A percentile compares a stretch with the other conserved stretches of the same genome.
Evolutionary conservation across 2,797 vertebrate species (phyloP).

Genomic region (Ciconia nigra): DNA sequence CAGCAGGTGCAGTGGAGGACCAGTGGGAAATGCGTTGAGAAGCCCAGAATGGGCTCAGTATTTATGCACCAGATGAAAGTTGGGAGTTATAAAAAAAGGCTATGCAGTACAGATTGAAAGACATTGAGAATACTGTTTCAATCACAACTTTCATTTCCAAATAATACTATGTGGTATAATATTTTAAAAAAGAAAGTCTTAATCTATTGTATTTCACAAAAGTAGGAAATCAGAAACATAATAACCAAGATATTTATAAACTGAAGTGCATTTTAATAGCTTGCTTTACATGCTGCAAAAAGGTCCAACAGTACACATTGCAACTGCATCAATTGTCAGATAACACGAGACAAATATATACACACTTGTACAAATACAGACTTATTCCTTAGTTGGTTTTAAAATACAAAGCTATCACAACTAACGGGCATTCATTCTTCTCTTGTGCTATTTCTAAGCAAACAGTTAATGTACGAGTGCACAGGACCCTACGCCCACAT

Average conservation of each 20-base stretch:
- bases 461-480: not conserved
- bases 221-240: not conserved
- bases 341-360: not conserved
- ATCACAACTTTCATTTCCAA: not conserved
- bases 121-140: not conserved
- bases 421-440: not conserved
- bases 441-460: not conserved
- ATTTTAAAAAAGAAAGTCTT: not conserved
- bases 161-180: not conserved
- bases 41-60: not conserved
- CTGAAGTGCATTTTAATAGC: not conserved
- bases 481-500: not conserved
- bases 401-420: not conserved
- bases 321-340: not conserved
- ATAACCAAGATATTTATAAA: not conserved
- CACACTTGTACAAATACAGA: not conserved
- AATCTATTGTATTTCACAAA: not conserved
- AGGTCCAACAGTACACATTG: not conserved
- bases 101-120: not conserved
- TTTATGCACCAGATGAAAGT: not conserved
- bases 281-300: not conserved
- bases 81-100: not conserved
- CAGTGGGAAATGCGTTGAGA: not conserved
- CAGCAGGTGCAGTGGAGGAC: not conserved
- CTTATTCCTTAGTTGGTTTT: not conserved